Conservation (phyloP, 1,140 invertebrate genomes). For the Drosophila nigromelanica region DNA sequence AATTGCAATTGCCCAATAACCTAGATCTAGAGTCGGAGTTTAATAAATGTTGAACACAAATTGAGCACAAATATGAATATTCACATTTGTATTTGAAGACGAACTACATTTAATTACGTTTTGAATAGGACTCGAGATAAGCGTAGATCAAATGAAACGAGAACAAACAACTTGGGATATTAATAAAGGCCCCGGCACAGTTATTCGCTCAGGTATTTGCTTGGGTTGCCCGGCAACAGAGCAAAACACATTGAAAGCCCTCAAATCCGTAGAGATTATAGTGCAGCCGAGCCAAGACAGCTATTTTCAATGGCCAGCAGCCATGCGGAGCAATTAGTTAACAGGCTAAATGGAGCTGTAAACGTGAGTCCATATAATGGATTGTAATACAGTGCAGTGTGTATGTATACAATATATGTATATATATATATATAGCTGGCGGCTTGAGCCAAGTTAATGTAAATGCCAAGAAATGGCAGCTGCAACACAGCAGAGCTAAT, state of each 20-base stretch:
- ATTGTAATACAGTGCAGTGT: background rate
- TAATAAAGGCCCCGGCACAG: background rate
- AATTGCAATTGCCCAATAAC: too few relatives aligned
- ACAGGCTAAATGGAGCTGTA: background rate
- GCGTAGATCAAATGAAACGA: too few relatives aligned
- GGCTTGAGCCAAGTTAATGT: background rate
- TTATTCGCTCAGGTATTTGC: background rate
- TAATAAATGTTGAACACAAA: too few relatives aligned
- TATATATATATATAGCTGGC: background rate
- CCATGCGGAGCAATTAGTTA: conserved; percentile 21
- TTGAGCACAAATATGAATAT: too few relatives aligned
- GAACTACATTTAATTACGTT: too few relatives aligned
- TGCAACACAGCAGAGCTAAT: background rate
- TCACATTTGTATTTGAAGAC: too few relatives aligned
- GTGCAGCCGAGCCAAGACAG: background rate
- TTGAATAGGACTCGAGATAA: too few relatives aligned
- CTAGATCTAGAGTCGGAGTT: too few relatives aligned
- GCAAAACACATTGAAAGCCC: background rate
- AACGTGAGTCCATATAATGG: background rate
- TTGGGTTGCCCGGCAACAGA: conserved; percentile 7
- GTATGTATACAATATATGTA: too few relatives aligned
- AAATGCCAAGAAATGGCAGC: conserved; percentile 7
- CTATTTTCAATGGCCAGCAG: conserved; percentile 3
- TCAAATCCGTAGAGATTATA: conserved; percentile 15
- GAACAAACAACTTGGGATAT: background rate